Evolutionary conservation across 2,888 invertebrate genomes (phyloP).

Genomic region (Teleiodes luculella): DNA sequence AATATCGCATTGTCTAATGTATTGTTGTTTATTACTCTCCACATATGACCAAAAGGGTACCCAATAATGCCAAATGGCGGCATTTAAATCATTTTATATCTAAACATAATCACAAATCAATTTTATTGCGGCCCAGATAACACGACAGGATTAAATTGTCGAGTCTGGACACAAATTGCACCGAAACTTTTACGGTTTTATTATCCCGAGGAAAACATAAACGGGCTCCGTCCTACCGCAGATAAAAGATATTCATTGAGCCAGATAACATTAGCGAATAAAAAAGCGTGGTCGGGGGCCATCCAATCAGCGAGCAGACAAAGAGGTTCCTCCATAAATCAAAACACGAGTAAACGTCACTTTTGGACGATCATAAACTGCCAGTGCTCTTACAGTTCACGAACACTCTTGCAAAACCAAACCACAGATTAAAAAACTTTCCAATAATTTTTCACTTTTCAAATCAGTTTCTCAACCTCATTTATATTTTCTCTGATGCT

Average conservation of each 20-base stretch:
- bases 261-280: conserved; percentile 38
- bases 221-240: conserved; percentile 41
- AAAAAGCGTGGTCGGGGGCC: conserved; percentile 36
- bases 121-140: conserved; percentile 21
- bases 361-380: conserved; percentile 55
- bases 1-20: neutral
- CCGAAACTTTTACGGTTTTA: conserved; percentile 43
- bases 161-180: conserved; percentile 45
- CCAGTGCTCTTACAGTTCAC: conserved; percentile 29
- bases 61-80: conserved; percentile 11
- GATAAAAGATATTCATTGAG: conserved; percentile 37
- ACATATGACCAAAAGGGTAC: neutral
- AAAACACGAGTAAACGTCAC: conserved; percentile 58
- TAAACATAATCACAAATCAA: conserved; percentile 20
- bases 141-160: conserved; percentile 16
- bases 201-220: conserved; percentile 42
- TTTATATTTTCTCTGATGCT: neutral
- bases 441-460: neutral
- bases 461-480: neutral
- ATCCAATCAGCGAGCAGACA: conserved; percentile 48
- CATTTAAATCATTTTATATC: conserved; percentile 15
- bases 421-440: conserved; percentile 21
- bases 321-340: conserved; percentile 54
- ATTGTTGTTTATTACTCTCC: neutral
- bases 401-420: conserved; percentile 14